Percentiles rank a stretch among this genome's conserved stretches.
These are phyloP conservation scores for Hesperia comma DNA, from an alignment of 2,888 invertebrate genomes.

Conservation along the genomic window DNA sequence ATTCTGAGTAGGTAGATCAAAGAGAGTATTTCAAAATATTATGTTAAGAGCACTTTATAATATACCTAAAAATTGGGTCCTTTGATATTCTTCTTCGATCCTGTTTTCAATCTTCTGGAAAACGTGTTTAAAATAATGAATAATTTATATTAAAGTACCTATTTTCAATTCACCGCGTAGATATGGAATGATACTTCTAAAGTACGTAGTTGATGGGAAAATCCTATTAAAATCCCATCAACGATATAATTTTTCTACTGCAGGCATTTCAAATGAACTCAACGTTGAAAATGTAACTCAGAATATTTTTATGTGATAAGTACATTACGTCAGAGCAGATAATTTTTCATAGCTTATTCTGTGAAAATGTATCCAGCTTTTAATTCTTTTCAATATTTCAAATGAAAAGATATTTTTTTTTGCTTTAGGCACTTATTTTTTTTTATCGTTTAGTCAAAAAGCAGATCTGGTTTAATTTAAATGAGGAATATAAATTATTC, in stretches of 20 bases:
- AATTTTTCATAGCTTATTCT: not conserved
- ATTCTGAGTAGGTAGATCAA: no score
- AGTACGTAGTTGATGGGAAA: slow-evolving; percentile 27
- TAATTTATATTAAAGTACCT: not conserved
- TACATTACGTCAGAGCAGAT: slow-evolving; percentile 1
- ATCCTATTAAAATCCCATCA: slow-evolving; percentile 31
- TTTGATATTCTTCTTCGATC: no score
- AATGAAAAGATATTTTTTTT: not conserved
- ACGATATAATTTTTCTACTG: slow-evolving; percentile 15
- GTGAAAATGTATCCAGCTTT: not conserved
- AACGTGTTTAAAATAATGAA: no score
- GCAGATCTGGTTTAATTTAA: no score
- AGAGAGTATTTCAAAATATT: no score
- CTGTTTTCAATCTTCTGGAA: no score
- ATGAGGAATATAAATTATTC: no score
- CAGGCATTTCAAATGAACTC: slow-evolving; percentile 14
- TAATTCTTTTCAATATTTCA: not conserved
- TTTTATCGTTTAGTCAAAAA: no score
- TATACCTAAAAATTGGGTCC: no score
- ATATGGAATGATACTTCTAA: slow-evolving; percentile 24
- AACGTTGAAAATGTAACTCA: slow-evolving; percentile 2
- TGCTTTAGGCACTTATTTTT: not conserved
- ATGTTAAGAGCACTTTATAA: no score
- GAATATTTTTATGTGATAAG: not conserved
- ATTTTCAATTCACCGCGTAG: slow-evolving; percentile 12